phyloP scores from a whole-genome alignment of 1,140 invertebrate genomes.

The Drosophila melanogaster region Release_6_plus_ISO1_MT NC_004354.4:16141501-16142000 shows the following conservation, averaged over 20 bases:
- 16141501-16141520: not conserved
- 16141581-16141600: too few relatives aligned
- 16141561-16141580: too few relatives aligned
- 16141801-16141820: too few relatives aligned
- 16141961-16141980: slow-evolving; percentile 11
- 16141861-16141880: slow-evolving; percentile 7
- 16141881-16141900: not conserved
- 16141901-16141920: slow-evolving; percentile 10
- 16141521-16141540: not conserved
- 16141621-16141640: not conserved
- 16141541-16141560: too few relatives aligned
- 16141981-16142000: slow-evolving; percentile 8
- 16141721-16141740: not conserved
- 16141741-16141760: not conserved
- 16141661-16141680: not conserved
- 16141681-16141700: not conserved
- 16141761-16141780: not conserved
- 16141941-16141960: slow-evolving; percentile 8
- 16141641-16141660: not conserved
- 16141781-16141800: not conserved
- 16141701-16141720: not conserved
- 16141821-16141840: not conserved
- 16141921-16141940: slow-evolving; percentile 8
- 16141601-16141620: not conserved
- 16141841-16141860: slow-evolving; percentile 8